Evolutionary conservation across 2,113 vertebrate species (phyloP).

Genomic region (Oryctolagus cuniculus): mOryCun1.1 NC_091445.1:70975001-70975500

Average conservation of each 20-base stretch:
- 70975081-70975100: not conserved
- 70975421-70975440: too few relatives aligned
- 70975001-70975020: not conserved
- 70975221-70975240: not conserved
- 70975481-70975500: too few relatives aligned
- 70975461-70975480: too few relatives aligned
- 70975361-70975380: constrained; percentile 22
- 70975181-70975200: not conserved
- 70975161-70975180: not conserved
- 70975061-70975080: not conserved
- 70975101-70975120: not conserved
- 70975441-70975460: too few relatives aligned
- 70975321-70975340: not conserved
- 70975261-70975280: not conserved
- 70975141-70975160: not conserved
- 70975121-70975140: not conserved
- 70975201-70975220: not conserved
- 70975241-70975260: not conserved
- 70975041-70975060: not conserved
- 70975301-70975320: not conserved
- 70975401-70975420: too few relatives aligned
- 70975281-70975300: not conserved
- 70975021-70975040: not conserved
- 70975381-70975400: not conserved
- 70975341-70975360: not conserved